Conservation (phyloP, 2,797 vertebrate species). For the Petrocephalus schoutedeni region DNA sequence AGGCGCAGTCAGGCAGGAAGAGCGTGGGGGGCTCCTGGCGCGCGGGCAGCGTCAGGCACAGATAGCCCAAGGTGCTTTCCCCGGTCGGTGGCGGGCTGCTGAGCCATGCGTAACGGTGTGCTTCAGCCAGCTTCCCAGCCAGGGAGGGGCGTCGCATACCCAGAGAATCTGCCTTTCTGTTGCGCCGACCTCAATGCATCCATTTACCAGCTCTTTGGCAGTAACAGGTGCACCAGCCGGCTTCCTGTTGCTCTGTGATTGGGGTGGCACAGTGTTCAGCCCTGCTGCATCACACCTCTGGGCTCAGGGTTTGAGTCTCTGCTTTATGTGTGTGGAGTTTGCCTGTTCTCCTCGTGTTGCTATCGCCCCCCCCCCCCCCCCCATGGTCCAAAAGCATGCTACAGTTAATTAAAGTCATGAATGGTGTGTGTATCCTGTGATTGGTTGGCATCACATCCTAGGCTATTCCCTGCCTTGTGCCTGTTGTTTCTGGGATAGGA, state of each 20-base stretch:
- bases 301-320: neutral
- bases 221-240: neutral
- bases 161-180: constrained; percentile 32
- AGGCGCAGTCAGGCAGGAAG: neutral
- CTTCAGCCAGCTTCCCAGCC: constrained; percentile 34
- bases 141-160: constrained; percentile 23
- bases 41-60: neutral
- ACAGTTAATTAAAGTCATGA: neutral
- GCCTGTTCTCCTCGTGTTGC: neutral
- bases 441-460: neutral
- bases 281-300: neutral
- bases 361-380: neutral
- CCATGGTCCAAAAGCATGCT: neutral
- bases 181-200: constrained; percentile 29
- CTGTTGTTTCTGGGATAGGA: neutral
- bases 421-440: neutral
- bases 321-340: neutral
- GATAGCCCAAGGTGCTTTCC: constrained; percentile 10
- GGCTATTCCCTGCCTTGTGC: neutral
- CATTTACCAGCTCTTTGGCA: constrained; percentile 31
- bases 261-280: neutral
- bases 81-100: constrained; percentile 13
- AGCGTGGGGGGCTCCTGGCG: neutral
- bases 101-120: constrained; percentile 28
- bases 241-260: neutral